phyloP scores from a whole-genome alignment of 1,140 invertebrate species.

The Cryptotermes secundus region DNA sequence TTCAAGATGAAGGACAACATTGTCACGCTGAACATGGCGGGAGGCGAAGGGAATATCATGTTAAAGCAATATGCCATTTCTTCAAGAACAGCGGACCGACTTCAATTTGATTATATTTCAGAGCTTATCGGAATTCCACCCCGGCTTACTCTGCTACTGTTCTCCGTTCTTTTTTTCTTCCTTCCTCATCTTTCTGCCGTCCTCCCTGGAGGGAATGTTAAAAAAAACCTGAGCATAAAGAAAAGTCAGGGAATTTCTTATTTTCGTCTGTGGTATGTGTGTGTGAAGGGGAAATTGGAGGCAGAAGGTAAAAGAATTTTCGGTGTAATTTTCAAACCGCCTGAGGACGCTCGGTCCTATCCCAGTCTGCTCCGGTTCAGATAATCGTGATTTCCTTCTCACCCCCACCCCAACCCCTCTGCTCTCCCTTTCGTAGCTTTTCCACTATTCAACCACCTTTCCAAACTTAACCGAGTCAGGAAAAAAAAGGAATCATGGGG shows the following conservation, averaged over 20 bases:
- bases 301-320: neutral
- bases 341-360: neutral
- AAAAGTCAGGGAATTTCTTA: conserved; percentile 5
- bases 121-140: neutral
- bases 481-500: neutral
- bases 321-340: conserved; percentile 9
- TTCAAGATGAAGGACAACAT: neutral
- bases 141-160: neutral
- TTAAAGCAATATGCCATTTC: neutral
- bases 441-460: neutral
- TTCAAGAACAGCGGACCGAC: neutral
- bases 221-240: neutral
- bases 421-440: neutral
- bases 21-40: neutral
- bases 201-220: neutral
- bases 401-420: neutral
- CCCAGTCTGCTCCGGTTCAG: neutral
- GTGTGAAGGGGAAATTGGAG: neutral
- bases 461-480: neutral
- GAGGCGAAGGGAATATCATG: too few relatives aligned
- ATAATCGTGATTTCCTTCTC: neutral
- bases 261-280: neutral
- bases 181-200: neutral
- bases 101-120: neutral
- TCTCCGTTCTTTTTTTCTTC: neutral